Percentiles rank a stretch among this genome's conserved stretches.
Evolutionary conservation across 2,888 invertebrate genomes (phyloP).

Genomic region (Drosophila borborema): DNA sequence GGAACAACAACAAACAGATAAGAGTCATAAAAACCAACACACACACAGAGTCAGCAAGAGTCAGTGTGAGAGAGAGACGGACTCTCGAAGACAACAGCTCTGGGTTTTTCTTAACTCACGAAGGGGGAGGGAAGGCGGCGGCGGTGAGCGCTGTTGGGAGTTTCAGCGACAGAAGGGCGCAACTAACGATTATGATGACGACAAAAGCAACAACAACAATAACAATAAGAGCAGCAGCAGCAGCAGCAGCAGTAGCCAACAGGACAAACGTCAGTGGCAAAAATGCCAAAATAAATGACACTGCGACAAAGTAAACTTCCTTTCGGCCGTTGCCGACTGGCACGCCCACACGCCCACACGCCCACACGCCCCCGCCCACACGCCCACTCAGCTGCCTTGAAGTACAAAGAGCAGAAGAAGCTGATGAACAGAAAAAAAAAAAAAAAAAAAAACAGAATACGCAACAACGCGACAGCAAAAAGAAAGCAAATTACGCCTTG

Average conservation of each 20-base stretch:
- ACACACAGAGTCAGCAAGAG: background rate
- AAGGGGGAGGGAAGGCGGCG: background rate
- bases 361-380: slow-evolving; percentile 35
- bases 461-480: slow-evolving; percentile 21
- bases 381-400: background rate
- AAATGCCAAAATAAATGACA: slow-evolving; percentile 76
- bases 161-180: slow-evolving; percentile 37
- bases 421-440: background rate
- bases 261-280: slow-evolving; percentile 57
- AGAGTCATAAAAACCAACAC: slow-evolving; percentile 75
- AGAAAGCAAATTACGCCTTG: slow-evolving; percentile 67
- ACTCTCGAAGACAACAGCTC: slow-evolving; percentile 24
- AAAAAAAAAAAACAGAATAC: slow-evolving; percentile 1
- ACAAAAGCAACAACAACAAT: slow-evolving; percentile 33
- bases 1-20: slow-evolving; percentile 61
- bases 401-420: slow-evolving; percentile 17
- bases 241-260: slow-evolving; percentile 11
- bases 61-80: background rate
- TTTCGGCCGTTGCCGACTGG: slow-evolving; percentile 26
- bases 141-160: slow-evolving; percentile 1
- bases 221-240: slow-evolving; percentile 23
- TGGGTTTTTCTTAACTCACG: slow-evolving; percentile 45
- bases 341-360: slow-evolving; percentile 32
- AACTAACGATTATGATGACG: slow-evolving; percentile 77
- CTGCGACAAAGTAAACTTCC: slow-evolving; percentile 78